Evolutionary conservation across 2,797 vertebrate genomes (phyloP), one percentile per base, ranked within the genome.

Genomic region (Hippocampus kuda): DNA sequence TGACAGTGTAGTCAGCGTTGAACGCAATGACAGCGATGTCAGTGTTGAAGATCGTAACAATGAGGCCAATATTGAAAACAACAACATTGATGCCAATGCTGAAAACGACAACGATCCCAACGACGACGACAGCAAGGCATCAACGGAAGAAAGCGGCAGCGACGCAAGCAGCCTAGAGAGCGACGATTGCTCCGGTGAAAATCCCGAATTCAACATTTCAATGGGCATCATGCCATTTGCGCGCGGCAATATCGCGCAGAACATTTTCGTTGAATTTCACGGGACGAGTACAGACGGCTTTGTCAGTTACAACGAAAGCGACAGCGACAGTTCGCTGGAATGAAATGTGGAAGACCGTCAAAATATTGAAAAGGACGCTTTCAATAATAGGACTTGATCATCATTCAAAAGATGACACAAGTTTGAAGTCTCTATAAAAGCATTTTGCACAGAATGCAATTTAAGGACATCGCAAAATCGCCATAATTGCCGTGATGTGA

Each of bases 121-220:
- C 18, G 3, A 30, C 2, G 53, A 56, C 6, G 27, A 61, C 59
- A 27, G 24, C 7, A 44, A 18, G 13, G 44, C 42, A 63, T 41
- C 61, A n/a, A n/a, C 61, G 1, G 63, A 27, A 16, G 63, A 49
- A 9, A 48, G 44, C 13, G 24, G 20, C 63, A 65, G 63, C n/a
- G 24, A 49, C 9, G 44, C 13, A 27, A 65, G 5, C 12, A 48
- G 44, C n/a, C 20, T 48, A 1, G 24, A 65, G 10, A 65, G 44
- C 5, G 63, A 65, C 1, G 44, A 65, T 4, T 3, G 46, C 24
- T 10, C 46, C 24, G 16, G 2, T 11, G 63, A 65, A 27, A 65
- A 27, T 48, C 63, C 63, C 27, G 63, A 65, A 48, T 65, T 65
- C 63, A 65, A 65, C 44, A 65, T 65, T 65, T 65, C 44, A 20